Evolutionary conservation across 92 coral and sea anemone species (phyloP).

Genomic region (Epizoanthus rinbou): DNA sequence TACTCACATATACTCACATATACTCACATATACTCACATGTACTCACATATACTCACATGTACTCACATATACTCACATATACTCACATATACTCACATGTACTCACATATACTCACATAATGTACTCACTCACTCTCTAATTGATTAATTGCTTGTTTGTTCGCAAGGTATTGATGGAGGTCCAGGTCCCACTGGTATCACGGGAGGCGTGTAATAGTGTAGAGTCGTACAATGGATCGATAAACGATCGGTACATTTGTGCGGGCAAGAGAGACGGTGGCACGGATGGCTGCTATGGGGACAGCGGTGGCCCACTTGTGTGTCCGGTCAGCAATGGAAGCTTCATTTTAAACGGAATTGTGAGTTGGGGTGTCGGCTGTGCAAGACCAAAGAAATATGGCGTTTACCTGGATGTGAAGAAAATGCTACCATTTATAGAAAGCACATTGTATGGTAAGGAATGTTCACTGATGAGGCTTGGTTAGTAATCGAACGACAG

Average conservation of each 20-base stretch:
- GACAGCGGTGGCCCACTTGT: conserved; percentile 92
- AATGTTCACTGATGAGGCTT: no score
- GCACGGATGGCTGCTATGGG: conserved; percentile 74
- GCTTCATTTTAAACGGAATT: conserved; percentile 79
- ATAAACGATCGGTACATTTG: conserved; percentile 62
- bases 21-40: no score
- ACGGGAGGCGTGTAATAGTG: conserved; percentile 59
- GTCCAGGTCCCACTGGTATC: conserved; percentile 66
- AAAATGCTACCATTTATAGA: conserved; percentile 81
- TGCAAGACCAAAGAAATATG: conserved; percentile 89
- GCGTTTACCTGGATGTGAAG: conserved; percentile 87
- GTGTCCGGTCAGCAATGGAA: conserved; percentile 74
- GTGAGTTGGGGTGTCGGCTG: conserved; percentile 95
- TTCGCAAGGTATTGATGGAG: conserved; percentile 55
- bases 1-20: no score
- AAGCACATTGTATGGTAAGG: conserved; percentile 58
- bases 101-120: no score
- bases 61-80: no score
- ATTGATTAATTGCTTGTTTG: neutral
- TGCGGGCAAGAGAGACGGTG: conserved; percentile 80
- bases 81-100: no score
- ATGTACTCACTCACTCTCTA: no score
- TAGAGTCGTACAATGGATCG: conserved; percentile 56
- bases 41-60: no score
- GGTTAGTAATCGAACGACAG: no score